phyloP scores from a whole-genome alignment of 2,113 vertebrate genomes.

The Xiphophorus couchianus region DNA sequence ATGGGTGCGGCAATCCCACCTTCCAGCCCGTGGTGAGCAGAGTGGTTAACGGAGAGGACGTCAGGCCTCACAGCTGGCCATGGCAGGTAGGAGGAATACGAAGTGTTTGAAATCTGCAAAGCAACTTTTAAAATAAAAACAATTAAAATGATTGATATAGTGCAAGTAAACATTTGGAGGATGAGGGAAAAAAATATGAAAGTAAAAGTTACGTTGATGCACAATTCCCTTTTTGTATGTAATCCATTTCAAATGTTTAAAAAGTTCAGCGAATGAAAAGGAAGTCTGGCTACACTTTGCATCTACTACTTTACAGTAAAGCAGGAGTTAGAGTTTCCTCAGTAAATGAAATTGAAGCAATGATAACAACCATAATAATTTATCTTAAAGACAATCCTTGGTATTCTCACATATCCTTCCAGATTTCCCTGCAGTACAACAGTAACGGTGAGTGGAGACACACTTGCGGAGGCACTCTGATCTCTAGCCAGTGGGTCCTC shows the following conservation, averaged over 20 bases:
- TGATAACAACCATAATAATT: not conserved
- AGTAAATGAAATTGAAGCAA: not conserved
- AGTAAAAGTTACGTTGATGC: not conserved
- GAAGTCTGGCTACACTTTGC: no score
- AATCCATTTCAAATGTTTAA: no score
- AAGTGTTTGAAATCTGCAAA: not conserved
- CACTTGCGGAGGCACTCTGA: slow-evolving; percentile 88
- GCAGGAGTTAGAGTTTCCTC: not conserved
- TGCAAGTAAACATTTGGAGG: not conserved
- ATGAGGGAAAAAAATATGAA: not conserved
- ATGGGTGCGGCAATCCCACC: slow-evolving; percentile 77
- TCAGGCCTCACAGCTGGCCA: slow-evolving; percentile 79
- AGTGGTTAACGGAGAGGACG: slow-evolving; percentile 81
- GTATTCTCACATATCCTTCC: not conserved
- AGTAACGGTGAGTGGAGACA: slow-evolving; percentile 75
- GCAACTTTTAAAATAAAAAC: not conserved
- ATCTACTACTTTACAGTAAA: not conserved
- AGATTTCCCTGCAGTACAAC: slow-evolving; percentile 90
- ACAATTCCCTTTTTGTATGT: no score
- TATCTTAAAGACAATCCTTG: not conserved
- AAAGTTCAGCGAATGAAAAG: no score
- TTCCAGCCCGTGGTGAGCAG: slow-evolving; percentile 65
- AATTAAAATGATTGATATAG: not conserved
- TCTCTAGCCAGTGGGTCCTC: slow-evolving; percentile 82
- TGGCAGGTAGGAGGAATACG: slow-evolving; percentile 77